Percentiles rank a stretch among this genome's conserved stretches.
Evolutionary conservation across 2,113 vertebrate species (phyloP).

Genomic region (Sarotherodon lohbergeri): DNA sequence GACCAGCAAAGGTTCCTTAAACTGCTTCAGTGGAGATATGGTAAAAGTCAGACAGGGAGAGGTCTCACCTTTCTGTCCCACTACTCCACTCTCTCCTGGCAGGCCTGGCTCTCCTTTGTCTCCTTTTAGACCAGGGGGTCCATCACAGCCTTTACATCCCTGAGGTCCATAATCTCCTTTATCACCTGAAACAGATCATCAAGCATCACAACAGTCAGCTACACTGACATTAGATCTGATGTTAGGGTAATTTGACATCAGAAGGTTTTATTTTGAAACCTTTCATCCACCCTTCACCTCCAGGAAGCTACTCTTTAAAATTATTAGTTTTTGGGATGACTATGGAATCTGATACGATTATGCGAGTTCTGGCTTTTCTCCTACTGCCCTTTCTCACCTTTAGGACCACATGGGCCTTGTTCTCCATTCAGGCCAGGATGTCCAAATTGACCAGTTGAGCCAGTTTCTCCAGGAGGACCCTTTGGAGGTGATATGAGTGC

Average conservation of each 20-base stretch:
- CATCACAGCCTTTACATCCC: conserved; percentile 14
- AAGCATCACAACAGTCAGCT: not conserved
- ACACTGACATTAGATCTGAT: not conserved
- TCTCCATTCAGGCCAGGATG: conserved; percentile 5
- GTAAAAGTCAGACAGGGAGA: not conserved
- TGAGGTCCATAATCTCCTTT: conserved; percentile 14
- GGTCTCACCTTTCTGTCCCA: conserved; percentile 53
- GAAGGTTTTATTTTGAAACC: not conserved
- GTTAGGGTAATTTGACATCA: not conserved
- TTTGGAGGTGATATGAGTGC: fast-evolving
- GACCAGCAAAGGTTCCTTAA: not conserved
- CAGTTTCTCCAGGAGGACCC: conserved; percentile 7
- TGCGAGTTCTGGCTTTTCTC: not conserved
- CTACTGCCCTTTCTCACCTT: conserved; percentile 14
- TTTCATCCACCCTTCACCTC: not conserved
- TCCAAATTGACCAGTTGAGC: conserved; percentile 11
- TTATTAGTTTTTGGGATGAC: not conserved
- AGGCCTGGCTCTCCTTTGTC: conserved; percentile 16
- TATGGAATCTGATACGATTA: not conserved
- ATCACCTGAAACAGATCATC: conserved; percentile 31
- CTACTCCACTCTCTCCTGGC: conserved; percentile 27
- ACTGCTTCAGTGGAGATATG: not conserved
- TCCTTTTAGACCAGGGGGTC: conserved; percentile 33
- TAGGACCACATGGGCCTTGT: not conserved
- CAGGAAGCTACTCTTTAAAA: not conserved